Evolutionary conservation across 1,140 invertebrate species (phyloP).

Genomic region (Hestina assimilis): DNA sequence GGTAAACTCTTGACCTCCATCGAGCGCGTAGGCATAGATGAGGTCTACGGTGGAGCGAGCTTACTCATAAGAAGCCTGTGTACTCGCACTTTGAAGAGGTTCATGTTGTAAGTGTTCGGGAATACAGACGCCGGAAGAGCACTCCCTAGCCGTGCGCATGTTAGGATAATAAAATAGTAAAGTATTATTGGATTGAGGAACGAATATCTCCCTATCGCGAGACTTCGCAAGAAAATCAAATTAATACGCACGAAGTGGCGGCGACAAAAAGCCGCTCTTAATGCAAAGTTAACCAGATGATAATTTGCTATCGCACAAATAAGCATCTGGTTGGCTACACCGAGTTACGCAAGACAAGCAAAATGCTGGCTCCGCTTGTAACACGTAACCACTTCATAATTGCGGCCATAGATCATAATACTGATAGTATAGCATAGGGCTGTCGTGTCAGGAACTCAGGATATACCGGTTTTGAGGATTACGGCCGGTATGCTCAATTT

Average conservation of each 20-base stretch:
- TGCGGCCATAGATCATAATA: slow-evolving; percentile 64
- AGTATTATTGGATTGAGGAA: background rate
- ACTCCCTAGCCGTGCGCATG: no score
- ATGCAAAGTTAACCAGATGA: slow-evolving; percentile 38
- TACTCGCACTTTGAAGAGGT: no score
- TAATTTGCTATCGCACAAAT: slow-evolving; percentile 57
- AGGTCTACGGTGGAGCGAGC: no score
- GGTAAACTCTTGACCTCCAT: no score
- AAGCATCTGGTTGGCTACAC: slow-evolving; percentile 59
- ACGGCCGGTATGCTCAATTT: background rate
- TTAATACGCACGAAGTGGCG: slow-evolving; percentile 61
- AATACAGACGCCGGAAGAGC: no score
- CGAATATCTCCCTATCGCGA: background rate
- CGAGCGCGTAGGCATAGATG: no score
- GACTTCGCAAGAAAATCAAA: slow-evolving; percentile 51
- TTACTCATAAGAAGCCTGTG: no score
- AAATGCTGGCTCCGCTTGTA: slow-evolving; percentile 54
- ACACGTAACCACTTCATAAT: slow-evolving; percentile 58
- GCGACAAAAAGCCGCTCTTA: slow-evolving; percentile 56
- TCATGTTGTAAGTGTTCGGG: no score
- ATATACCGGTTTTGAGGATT: background rate
- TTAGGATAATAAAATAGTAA: no score
- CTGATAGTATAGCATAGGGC: slow-evolving; percentile 50
- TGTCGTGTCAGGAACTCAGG: slow-evolving; percentile 1
- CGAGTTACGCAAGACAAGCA: slow-evolving; percentile 65